These are phyloP conservation scores for Rotaria magnacalcarata DNA, from an alignment of 2,888 invertebrate genomes.

Conservation along the genomic window DNA sequence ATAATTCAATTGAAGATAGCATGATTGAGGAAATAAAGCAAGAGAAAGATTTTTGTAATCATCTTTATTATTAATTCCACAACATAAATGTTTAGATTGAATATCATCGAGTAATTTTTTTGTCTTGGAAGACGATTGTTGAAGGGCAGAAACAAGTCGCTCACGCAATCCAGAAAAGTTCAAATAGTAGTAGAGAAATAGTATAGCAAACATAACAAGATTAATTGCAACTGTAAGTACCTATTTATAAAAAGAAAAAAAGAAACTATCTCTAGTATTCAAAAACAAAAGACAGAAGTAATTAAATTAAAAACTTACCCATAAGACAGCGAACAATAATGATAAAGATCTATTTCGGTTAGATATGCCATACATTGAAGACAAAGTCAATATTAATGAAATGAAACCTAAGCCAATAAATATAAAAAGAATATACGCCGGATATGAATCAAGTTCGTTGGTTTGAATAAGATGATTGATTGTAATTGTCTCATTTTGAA, in stretches of 20 bases:
- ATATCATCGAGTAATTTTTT: neutral
- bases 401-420: slow-evolving; percentile 28
- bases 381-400: neutral
- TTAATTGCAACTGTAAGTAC: neutral
- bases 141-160: neutral
- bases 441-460: neutral
- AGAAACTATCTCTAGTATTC: too few relatives aligned
- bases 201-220: neutral
- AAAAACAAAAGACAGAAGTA: neutral
- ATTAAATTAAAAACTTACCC: neutral
- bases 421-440: neutral
- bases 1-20: neutral
- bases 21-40: neutral
- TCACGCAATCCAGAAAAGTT: neutral
- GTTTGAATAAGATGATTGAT: neutral
- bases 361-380: neutral
- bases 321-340: neutral
- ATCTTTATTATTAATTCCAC: slow-evolving; percentile 13
- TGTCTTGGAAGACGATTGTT: neutral
- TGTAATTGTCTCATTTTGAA: neutral
- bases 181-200: neutral
- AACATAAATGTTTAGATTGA: slow-evolving; percentile 10
- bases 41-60: neutral
- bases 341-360: neutral
- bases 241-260: neutral